phyloP scores from a whole-genome alignment of 2,888 invertebrate species.

The Synanthedon vespiformis region DNA sequence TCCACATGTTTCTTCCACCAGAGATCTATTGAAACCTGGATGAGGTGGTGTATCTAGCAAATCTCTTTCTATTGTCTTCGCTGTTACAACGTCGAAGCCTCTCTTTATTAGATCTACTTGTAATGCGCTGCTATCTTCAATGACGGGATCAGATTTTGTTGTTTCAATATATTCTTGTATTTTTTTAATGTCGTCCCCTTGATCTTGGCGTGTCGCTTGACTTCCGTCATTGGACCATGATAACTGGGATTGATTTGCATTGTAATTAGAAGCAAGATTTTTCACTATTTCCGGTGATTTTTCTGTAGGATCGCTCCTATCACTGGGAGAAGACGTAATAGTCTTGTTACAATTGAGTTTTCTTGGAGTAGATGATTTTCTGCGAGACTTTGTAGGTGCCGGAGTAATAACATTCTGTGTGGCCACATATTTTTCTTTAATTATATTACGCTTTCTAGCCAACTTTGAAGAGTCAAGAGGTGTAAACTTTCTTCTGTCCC shows the following conservation, averaged over 20 bases:
- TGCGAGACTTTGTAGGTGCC: conserved; percentile 49
- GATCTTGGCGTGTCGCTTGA: conserved; percentile 23
- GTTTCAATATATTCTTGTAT: conserved; percentile 51
- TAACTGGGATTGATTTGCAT: conserved; percentile 39
- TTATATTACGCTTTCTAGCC: conserved; percentile 9
- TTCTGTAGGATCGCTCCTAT: conserved; percentile 34
- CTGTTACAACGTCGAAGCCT: conserved; percentile 57
- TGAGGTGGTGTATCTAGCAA: conserved; percentile 38
- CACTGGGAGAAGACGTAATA: conserved; percentile 29
- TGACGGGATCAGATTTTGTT: conserved; percentile 7
- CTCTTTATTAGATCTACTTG: conserved; percentile 49
- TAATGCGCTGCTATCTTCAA: conserved; percentile 25
- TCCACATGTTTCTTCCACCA: conserved; percentile 9
- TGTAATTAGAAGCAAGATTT: conserved; percentile 16
- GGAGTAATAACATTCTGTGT: conserved; percentile 13
- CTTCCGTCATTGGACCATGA: conserved; percentile 58
- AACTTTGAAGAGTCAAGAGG: conserved; percentile 13
- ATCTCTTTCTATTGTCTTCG: conserved; percentile 58
- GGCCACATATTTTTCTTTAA: conserved; percentile 27
- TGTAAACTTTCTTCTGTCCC: conserved; percentile 8
- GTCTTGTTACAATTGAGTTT: conserved; percentile 51
- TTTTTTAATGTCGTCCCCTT: conserved; percentile 48
- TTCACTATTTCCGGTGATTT: conserved; percentile 12
- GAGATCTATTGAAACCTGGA: conserved; percentile 1
- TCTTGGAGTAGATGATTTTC: conserved; percentile 63